Conservation (phyloP, 2,888 invertebrate genomes). For the Sinohyriopsis cumingii region DNA sequence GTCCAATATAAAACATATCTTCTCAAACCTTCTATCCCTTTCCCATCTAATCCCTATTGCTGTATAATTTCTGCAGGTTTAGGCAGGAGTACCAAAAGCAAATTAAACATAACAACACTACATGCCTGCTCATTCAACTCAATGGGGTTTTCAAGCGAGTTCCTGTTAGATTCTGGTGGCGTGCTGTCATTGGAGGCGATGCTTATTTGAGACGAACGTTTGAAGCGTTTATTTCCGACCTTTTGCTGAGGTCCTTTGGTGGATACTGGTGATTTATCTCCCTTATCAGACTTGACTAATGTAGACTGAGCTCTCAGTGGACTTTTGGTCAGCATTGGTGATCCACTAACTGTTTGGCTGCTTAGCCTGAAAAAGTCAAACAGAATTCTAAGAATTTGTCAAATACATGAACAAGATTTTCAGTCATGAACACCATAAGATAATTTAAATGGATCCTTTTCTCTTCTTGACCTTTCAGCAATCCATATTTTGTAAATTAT, state of each 20-base stretch:
- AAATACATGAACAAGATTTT: neutral
- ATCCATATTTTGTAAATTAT: too few relatives aligned
- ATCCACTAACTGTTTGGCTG: slow-evolving; percentile 16
- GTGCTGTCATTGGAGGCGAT: slow-evolving; percentile 28
- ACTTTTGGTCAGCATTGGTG: slow-evolving; percentile 15
- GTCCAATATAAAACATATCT: neutral
- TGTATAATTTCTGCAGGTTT: slow-evolving; percentile 1
- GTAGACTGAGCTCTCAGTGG: slow-evolving; percentile 48
- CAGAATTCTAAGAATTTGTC: neutral
- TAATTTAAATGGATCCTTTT: too few relatives aligned
- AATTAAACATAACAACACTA: slow-evolving; percentile 36
- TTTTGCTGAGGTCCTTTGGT: slow-evolving; percentile 30
- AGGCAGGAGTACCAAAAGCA: slow-evolving; percentile 12
- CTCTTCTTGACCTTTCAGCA: too few relatives aligned
- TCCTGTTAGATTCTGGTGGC: slow-evolving; percentile 43
- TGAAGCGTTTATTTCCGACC: slow-evolving; percentile 36
- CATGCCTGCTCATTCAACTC: slow-evolving; percentile 83
- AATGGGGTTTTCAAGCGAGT: slow-evolving; percentile 61
- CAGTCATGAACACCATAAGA: neutral
- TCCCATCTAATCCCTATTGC: neutral
- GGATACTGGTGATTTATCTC: slow-evolving; percentile 23
- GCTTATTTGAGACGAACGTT: slow-evolving; percentile 54
- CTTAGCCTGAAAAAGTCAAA: slow-evolving; percentile 24
- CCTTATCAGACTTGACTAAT: slow-evolving; percentile 52
- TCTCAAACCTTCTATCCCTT: too few relatives aligned